phyloP scores from a whole-genome alignment of 2,113 vertebrate species.

The Colinus virginianus region DNA sequence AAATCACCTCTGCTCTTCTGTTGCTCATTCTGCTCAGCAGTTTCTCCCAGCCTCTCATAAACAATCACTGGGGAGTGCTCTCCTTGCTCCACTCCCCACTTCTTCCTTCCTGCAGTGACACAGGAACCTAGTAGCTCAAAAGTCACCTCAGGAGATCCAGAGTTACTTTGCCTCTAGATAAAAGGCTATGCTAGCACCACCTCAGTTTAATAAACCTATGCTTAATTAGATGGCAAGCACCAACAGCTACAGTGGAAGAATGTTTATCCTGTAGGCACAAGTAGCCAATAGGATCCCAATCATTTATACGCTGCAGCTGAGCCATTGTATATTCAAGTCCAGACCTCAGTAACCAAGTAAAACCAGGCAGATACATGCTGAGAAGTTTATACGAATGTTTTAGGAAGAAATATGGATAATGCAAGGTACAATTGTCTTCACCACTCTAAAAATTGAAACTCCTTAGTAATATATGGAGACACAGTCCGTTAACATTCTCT shows the following conservation, averaged over 20 bases:
- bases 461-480: background rate
- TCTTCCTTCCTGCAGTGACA: background rate
- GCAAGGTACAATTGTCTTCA: background rate
- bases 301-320: background rate
- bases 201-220: background rate
- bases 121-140: background rate
- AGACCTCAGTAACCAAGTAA: background rate
- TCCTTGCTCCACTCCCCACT: rapidly evolving
- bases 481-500: background rate
- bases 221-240: background rate
- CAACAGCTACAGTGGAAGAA: background rate
- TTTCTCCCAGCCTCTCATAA: background rate
- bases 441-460: background rate
- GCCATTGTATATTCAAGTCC: background rate
- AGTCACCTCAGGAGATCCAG: background rate
- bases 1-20: background rate
- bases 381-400: background rate
- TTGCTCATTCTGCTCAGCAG: background rate
- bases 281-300: background rate
- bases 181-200: background rate
- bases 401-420: background rate
- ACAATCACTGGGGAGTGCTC: too few relatives aligned
- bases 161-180: background rate
- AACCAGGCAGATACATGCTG: too few relatives aligned
- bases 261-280: background rate